These are phyloP conservation scores for Ctenodactylus gundi DNA, from an alignment of 2,113 vertebrate genomes.

Conservation along the genomic window DNA sequence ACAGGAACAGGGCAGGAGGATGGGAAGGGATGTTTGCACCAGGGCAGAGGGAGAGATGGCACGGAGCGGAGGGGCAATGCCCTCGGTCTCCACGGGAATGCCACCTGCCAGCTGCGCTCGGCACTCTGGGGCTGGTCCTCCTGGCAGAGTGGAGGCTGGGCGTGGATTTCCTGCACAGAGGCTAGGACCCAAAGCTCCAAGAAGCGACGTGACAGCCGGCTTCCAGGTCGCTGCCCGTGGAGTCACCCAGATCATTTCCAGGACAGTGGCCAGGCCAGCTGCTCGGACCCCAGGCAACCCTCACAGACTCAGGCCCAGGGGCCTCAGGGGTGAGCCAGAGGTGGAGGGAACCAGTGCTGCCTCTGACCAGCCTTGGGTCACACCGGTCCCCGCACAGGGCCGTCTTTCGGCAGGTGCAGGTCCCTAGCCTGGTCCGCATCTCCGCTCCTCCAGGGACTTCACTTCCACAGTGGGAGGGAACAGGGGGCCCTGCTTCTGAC, in stretches of 20 bases:
- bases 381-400: no score
- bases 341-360: rapidly evolving
- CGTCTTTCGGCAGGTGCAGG: rapidly evolving
- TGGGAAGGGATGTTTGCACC: no score
- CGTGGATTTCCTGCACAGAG: no score
- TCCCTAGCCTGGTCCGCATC: rapidly evolving
- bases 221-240: not conserved
- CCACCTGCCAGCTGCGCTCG: no score
- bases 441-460: not conserved
- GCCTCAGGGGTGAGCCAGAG: not conserved
- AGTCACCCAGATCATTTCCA: no score
- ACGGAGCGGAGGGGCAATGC: not conserved
- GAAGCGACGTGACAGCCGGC: not conserved
- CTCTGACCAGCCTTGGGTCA: not conserved
- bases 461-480: not conserved
- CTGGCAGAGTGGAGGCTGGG: no score
- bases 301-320: rapidly evolving
- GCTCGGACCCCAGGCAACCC: rapidly evolving
- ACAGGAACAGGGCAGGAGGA: rapidly evolving
- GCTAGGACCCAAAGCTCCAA: not conserved
- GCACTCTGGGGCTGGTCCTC: no score
- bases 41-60: not conserved
- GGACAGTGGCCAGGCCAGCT: not conserved
- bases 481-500: not conserved
- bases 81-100: no score